Percentiles rank a stretch among this genome's conserved stretches.
These are phyloP conservation scores for Cloeon dipterum DNA, from an alignment of 2,888 invertebrate species.

Conservation along the genomic window DNA sequence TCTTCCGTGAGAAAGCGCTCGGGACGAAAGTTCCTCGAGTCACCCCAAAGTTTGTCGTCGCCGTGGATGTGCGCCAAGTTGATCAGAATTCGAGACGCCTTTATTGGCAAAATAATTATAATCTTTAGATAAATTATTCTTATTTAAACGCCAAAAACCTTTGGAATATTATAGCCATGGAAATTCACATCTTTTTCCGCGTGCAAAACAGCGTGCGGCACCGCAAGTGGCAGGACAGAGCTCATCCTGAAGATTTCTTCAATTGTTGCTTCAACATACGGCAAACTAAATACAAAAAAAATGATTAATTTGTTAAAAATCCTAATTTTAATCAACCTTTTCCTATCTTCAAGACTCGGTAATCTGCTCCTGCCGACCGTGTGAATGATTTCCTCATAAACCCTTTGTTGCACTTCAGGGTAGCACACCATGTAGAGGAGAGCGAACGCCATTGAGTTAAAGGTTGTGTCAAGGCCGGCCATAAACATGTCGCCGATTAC, in stretches of 20 bases:
- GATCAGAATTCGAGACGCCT: slow-evolving; percentile 25
- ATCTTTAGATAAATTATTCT: too few relatives aligned
- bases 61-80: slow-evolving; percentile 29
- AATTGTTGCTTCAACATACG: slow-evolving; percentile 11
- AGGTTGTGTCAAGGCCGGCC: slow-evolving; percentile 10
- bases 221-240: slow-evolving; percentile 7
- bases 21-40: slow-evolving; percentile 36
- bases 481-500: slow-evolving; percentile 8
- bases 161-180: slow-evolving; percentile 4
- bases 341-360: slow-evolving; percentile 11
- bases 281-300: slow-evolving; percentile 7
- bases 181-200: not conserved
- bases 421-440: slow-evolving; percentile 10
- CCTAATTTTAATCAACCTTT: too few relatives aligned
- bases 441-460: slow-evolving; percentile 8
- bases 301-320: too few relatives aligned
- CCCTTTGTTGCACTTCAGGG: slow-evolving; percentile 10
- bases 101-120: too few relatives aligned
- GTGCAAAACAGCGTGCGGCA: slow-evolving; percentile 7
- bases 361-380: slow-evolving; percentile 10
- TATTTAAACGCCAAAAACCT: too few relatives aligned
- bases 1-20: slow-evolving; percentile 33
- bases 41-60: slow-evolving; percentile 29
- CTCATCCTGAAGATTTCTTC: slow-evolving; percentile 11
- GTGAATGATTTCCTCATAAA: slow-evolving; percentile 11